Percentiles rank a stretch among this genome's conserved stretches.
Evolutionary conservation across 2,113 vertebrate species (phyloP).

Genomic region (Gobio gobio): DNA sequence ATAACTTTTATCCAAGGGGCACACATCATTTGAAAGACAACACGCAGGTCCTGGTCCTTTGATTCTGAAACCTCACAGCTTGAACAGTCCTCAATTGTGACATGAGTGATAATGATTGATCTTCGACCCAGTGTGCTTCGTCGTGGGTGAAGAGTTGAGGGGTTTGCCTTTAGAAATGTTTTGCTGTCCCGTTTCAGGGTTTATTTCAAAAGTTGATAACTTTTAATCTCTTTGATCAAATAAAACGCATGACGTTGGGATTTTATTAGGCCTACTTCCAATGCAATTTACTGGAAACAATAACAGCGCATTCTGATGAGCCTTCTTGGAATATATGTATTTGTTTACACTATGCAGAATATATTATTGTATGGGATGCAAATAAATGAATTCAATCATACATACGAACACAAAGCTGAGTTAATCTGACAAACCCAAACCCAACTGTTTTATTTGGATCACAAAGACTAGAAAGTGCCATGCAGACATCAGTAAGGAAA

Average conservation of each 20-base stretch:
- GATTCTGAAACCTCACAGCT: constrained; percentile 45
- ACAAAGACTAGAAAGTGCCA: neutral
- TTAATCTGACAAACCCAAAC: neutral
- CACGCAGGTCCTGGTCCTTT: constrained; percentile 39
- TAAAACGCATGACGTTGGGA: neutral
- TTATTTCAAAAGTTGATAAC: constrained; percentile 12
- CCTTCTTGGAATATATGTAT: neutral
- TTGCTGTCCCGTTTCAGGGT: constrained; percentile 21
- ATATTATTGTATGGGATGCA: neutral
- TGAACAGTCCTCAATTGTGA: constrained; percentile 42
- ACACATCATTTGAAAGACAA: constrained; percentile 30
- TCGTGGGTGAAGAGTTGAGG: constrained; percentile 8
- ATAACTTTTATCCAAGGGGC: constrained; percentile 37
- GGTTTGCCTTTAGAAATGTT: constrained; percentile 9
- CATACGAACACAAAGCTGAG: neutral
- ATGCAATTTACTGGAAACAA: neutral
- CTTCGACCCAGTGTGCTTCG: constrained; percentile 22
- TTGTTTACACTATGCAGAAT: neutral
- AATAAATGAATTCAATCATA: neutral
- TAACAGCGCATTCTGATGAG: too few relatives aligned
- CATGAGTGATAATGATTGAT: constrained; percentile 54
- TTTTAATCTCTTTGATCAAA: neutral
- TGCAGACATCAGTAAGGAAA: neutral
- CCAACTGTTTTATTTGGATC: neutral
- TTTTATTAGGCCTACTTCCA: neutral